phyloP scores from a whole-genome alignment of 2,797 vertebrate species.

The Lepilemur ruficaudatus region DNA sequence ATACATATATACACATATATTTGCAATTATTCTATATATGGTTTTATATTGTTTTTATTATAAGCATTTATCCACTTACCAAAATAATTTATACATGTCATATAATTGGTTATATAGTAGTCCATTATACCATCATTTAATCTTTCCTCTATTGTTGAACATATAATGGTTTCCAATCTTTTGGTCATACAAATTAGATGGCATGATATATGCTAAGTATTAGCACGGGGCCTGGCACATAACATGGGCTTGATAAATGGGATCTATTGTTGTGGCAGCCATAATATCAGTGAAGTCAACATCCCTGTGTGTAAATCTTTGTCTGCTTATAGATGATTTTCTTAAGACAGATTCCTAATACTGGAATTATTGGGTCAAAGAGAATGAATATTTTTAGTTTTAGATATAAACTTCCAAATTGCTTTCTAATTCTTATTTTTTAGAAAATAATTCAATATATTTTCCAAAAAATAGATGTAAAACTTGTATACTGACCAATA shows the following conservation, averaged over 20 bases:
- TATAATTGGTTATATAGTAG: slow-evolving; percentile 46
- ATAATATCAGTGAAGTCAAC: slow-evolving; percentile 29
- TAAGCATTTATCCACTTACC: not conserved
- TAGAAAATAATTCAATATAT: not conserved
- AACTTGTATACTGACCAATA: not conserved
- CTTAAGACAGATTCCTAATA: not conserved
- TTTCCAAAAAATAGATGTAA: not conserved
- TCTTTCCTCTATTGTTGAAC: slow-evolving; percentile 18
- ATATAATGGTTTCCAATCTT: slow-evolving; percentile 17
- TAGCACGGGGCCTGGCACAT: not conserved
- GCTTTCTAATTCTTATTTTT: not conserved
- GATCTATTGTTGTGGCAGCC: not conserved
- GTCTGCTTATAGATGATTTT: slow-evolving; percentile 26
- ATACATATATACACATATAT: not conserved
- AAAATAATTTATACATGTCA: slow-evolving; percentile 26
- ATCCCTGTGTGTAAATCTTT: slow-evolving; percentile 31
- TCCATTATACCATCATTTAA: slow-evolving; percentile 18
- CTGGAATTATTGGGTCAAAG: not conserved
- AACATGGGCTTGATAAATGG: slow-evolving; percentile 39
- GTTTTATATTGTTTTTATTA: slow-evolving; percentile 28
- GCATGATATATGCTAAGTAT: slow-evolving; percentile 6
- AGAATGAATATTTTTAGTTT: not conserved
- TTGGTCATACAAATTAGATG: slow-evolving; percentile 51
- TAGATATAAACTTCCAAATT: not conserved
- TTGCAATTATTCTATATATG: not conserved